These are phyloP conservation scores for Microhierax caerulescens DNA, from an alignment of 2,797 vertebrate species.

Conservation along the genomic window DNA sequence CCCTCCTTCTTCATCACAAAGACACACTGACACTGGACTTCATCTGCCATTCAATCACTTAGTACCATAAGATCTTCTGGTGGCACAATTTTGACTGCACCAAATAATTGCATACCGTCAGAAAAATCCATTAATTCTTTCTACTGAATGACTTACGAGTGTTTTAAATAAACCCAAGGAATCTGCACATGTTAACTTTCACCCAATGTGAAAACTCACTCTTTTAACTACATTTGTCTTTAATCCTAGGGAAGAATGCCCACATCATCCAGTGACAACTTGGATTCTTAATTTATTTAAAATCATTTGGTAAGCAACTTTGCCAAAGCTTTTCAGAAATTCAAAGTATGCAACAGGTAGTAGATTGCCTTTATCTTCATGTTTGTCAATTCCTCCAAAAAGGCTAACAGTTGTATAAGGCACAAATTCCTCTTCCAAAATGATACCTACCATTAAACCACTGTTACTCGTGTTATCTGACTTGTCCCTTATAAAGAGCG, in stretches of 20 bases:
- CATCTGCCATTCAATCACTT: not conserved
- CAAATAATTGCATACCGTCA: not conserved
- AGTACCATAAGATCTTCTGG: not conserved
- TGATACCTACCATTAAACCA: not conserved
- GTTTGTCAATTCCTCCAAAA: not conserved
- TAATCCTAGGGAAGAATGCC: not conserved
- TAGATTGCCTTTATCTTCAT: not conserved
- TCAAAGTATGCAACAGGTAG: not conserved
- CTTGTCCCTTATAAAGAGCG: not conserved
- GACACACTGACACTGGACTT: not conserved
- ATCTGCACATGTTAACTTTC: not conserved
- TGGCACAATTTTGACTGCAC: not conserved
- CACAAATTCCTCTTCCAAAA: not conserved
- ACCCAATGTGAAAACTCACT: not conserved
- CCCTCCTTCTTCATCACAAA: not conserved
- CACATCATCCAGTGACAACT: not conserved
- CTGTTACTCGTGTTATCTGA: slow-evolving; percentile 1
- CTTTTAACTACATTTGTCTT: not conserved
- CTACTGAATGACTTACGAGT: not conserved
- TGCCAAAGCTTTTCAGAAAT: not conserved
- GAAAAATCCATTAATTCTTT: not conserved
- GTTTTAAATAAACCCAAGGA: not conserved
- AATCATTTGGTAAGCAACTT: not conserved
- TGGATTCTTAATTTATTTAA: not conserved
- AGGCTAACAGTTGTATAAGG: not conserved